phyloP scores from a whole-genome alignment of 2,113 vertebrate genomes.

The Isichthys henryi region DNA sequence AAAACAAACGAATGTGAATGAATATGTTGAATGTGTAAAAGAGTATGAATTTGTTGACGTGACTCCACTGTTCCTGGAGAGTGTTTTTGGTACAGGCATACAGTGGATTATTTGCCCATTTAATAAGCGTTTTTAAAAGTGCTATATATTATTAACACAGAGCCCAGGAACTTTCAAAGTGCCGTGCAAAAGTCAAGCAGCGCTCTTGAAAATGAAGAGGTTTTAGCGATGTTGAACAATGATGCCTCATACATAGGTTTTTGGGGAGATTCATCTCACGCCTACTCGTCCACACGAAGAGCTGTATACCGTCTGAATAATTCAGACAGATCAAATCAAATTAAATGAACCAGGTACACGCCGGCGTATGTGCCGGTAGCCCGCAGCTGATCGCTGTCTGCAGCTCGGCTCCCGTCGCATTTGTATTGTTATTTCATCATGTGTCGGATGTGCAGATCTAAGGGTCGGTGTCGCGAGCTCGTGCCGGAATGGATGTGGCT shows the following conservation, averaged over 20 bases:
- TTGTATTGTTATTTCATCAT: slow-evolving; percentile 14
- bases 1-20: neutral
- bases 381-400: neutral
- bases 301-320: neutral
- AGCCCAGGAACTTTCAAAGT: neutral
- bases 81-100: neutral
- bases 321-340: slow-evolving; percentile 16
- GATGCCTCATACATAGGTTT: slow-evolving; percentile 3
- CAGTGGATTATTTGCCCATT: neutral
- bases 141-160: neutral
- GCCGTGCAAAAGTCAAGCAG: neutral
- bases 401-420: neutral
- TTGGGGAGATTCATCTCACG: neutral
- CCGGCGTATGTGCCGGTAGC: neutral
- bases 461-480: neutral
- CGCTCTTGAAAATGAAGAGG: slow-evolving; percentile 13
- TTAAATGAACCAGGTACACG: neutral
- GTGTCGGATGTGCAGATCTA: neutral
- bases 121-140: neutral
- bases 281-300: slow-evolving; percentile 8
- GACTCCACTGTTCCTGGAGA: neutral
- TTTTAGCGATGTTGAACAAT: slow-evolving; percentile 6
- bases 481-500: neutral
- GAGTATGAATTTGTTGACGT: neutral
- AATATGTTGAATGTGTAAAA: neutral